These are phyloP conservation scores for Archaeoteleia sp. DNA, from an alignment of 2,888 invertebrate species.

Conservation along the genomic window DNA sequence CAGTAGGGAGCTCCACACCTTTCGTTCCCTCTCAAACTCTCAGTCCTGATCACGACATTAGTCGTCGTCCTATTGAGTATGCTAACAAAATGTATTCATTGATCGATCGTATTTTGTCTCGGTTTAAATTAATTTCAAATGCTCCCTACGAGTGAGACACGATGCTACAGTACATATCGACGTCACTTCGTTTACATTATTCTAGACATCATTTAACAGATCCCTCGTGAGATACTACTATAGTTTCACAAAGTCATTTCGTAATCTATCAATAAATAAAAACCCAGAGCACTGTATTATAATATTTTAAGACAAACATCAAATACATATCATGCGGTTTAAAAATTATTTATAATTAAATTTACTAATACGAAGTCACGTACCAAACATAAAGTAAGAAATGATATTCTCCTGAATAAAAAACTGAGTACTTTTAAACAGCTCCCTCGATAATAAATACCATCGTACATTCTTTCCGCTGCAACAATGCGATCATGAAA, in stretches of 20 bases:
- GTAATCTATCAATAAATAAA: too few species aligned
- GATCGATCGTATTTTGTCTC: constrained; percentile 65
- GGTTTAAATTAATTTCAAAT: constrained; percentile 64
- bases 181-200: constrained; percentile 3
- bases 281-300: too few species aligned
- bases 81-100: constrained; percentile 60
- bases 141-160: constrained; percentile 26
- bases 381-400: too few species aligned
- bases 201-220: constrained; percentile 2
- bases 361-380: too few species aligned
- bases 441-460: too few species aligned
- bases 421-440: too few species aligned
- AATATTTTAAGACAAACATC: too few species aligned
- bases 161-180: constrained; percentile 4
- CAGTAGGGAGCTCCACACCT: constrained; percentile 64
- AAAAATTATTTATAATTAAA: too few species aligned
- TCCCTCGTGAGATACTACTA: constrained; percentile 1
- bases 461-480: too few species aligned
- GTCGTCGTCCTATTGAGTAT: constrained; percentile 53
- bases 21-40: constrained; percentile 26
- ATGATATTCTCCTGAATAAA: too few species aligned
- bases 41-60: constrained; percentile 19
- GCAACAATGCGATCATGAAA: too few species aligned
- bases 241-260: neutral
- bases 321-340: too few species aligned